phyloP scores from a whole-genome alignment of 2,888 invertebrate species.

The Cetonia aurata region DNA sequence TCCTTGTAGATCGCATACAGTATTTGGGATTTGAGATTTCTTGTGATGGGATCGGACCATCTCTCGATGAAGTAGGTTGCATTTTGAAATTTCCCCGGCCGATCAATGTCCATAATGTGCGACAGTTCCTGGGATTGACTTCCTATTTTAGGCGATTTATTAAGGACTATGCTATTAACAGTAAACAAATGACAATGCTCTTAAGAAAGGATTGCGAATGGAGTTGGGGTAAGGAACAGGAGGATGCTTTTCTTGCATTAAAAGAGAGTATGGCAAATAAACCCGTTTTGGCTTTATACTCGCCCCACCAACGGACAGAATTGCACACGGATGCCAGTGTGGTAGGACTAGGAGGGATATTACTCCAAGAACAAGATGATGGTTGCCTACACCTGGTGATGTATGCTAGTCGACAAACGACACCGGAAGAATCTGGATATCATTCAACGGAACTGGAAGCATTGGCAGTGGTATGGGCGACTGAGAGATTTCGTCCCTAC shows the following conservation, averaged over 20 bases:
- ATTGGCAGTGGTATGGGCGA: conserved; percentile 50
- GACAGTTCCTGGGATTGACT: conserved; percentile 23
- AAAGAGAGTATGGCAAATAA: conserved; percentile 12
- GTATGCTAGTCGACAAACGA: conserved; percentile 56
- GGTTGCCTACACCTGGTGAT: conserved; percentile 46
- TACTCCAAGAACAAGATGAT: conserved; percentile 51
- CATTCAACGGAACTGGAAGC: conserved; percentile 53
- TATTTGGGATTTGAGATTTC: too few relatives aligned
- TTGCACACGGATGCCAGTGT: conserved; percentile 57
- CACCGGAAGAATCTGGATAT: conserved; percentile 52
- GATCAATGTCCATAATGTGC: conserved; percentile 47
- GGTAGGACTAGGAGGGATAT: conserved; percentile 52
- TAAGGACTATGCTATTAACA: conserved; percentile 50
- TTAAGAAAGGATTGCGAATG: background rate
- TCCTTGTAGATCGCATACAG: too few relatives aligned
- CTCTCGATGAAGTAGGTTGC: too few relatives aligned
- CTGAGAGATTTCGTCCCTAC: conserved; percentile 45
- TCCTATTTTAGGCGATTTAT: conserved; percentile 52
- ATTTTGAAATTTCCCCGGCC: too few relatives aligned
- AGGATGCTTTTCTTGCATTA: conserved; percentile 16
- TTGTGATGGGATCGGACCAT: too few relatives aligned
- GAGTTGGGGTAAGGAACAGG: conserved; percentile 26
- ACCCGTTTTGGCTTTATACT: conserved; percentile 3
- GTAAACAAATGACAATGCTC: conserved; percentile 51
- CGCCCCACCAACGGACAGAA: conserved; percentile 47